Percentiles rank a stretch among this genome's conserved stretches.
These are phyloP conservation scores for Passer domesticus DNA, from an alignment of 2,113 vertebrate genomes.

Conservation along the genomic window DNA sequence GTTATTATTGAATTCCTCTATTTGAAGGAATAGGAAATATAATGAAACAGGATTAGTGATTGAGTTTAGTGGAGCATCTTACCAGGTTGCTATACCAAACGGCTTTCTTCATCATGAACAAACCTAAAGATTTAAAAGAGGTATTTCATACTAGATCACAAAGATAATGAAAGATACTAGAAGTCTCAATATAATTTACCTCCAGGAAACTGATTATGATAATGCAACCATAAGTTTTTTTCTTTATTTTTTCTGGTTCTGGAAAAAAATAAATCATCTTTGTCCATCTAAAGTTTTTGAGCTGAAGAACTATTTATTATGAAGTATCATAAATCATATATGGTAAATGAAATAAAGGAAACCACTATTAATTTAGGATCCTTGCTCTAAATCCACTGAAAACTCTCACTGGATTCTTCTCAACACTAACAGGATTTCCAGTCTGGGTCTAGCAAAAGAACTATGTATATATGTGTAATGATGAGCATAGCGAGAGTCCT, in stretches of 20 bases:
- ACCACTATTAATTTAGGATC: not conserved
- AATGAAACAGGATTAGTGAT: constrained; percentile 52
- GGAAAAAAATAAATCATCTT: not conserved
- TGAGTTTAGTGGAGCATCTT: constrained; percentile 22
- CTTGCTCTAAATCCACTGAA: not conserved
- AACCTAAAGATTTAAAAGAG: constrained; percentile 9
- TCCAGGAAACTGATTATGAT: not conserved
- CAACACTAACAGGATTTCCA: not conserved
- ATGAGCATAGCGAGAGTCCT: not conserved
- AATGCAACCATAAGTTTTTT: not conserved
- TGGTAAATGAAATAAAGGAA: not conserved
- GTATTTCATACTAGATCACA: not conserved
- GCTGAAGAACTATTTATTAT: not conserved
- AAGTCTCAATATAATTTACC: not conserved
- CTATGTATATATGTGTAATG: not conserved
- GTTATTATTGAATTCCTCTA: constrained; percentile 58
- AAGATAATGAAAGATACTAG: constrained; percentile 6
- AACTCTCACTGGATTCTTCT: not conserved
- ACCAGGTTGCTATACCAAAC: constrained; percentile 26
- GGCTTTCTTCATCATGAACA: not conserved
- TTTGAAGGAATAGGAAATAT: constrained; percentile 51
- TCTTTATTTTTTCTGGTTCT: not conserved
- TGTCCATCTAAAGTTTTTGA: not conserved
- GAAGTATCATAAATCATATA: not conserved
- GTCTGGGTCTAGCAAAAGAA: not conserved